phyloP scores from a whole-genome alignment of 1,140 invertebrate species.

The Drosophila sulfurigaster region DNA sequence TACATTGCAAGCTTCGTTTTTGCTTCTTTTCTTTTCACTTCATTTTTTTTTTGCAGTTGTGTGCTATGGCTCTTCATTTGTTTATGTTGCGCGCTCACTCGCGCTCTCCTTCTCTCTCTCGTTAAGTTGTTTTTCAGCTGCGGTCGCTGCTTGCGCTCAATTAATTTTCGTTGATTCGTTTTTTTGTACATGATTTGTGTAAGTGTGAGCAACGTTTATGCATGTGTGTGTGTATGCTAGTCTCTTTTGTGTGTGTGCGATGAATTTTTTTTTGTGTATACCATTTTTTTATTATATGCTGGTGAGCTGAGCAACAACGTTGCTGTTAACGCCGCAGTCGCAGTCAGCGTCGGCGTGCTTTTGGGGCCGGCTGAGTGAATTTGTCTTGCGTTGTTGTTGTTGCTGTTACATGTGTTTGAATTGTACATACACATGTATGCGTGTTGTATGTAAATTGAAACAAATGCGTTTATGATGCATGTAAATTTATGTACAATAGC shows the following conservation, averaged over 20 bases:
- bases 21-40: slow-evolving; percentile 18
- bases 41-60: slow-evolving; percentile 45
- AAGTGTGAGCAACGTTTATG: slow-evolving; percentile 16
- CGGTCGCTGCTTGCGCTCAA: slow-evolving; percentile 71
- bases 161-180: slow-evolving; percentile 82
- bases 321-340: slow-evolving; percentile 29
- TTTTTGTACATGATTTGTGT: slow-evolving; percentile 58
- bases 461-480: slow-evolving; percentile 6
- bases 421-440: slow-evolving; percentile 19
- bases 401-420: slow-evolving; percentile 30
- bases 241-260: slow-evolving; percentile 34
- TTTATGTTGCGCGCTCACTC: slow-evolving; percentile 75
- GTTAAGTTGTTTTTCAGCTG: slow-evolving; percentile 54
- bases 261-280: slow-evolving; percentile 75
- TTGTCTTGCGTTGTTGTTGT: slow-evolving; percentile 10
- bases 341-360: slow-evolving; percentile 54
- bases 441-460: background rate
- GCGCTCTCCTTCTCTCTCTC: slow-evolving; percentile 44
- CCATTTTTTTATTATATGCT: slow-evolving; percentile 74
- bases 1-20: slow-evolving; percentile 33
- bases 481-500: slow-evolving; percentile 16
- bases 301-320: slow-evolving; percentile 44
- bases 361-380: slow-evolving; percentile 55
- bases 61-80: slow-evolving; percentile 57
- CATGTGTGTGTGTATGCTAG: slow-evolving; percentile 30